Base-by-base conservation (phyloP, 2,113 vertebrate genomes). In the Dicentrarchus labrax region DNA sequence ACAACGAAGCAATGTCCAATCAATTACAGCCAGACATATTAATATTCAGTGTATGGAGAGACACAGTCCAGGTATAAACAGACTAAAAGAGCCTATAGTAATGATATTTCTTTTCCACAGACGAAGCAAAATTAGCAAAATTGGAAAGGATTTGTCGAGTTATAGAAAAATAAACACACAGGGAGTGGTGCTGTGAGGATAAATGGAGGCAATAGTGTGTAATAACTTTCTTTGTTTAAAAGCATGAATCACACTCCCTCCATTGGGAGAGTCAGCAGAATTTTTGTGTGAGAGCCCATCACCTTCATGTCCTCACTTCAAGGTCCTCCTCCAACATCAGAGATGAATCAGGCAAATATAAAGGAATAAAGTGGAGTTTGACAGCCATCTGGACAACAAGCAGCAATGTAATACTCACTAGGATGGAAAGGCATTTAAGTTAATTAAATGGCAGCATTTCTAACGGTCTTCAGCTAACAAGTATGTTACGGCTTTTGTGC, bases 211-310 rank as follows among this genome's bases (percentile, higher is more conserved):
- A 70, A 30, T 30, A 70, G 43, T 57, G 54, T 59, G 81, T 76
- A 88, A 83, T 88, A 67, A 71, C 71, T 64, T 45, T 30, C 74
- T 79, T 76, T 78, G 59, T 60, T 53, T 13, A 54, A 69, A 80
- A 56, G 39, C 73, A 75, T 86, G 69, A 82, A 59, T 88, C 80
- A 72, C 7, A 2, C 54, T 78, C n/a, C 57, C 64, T 76, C 57
- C 17, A 71, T 78, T 5, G 22, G 50, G 57, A 60, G 21, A 80
- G 36, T 76, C 66, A 78, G 78, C 78, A 22, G 67, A 71, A 39
- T 68, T 30, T 54, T 61, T 82, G 57, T 68, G 51, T 24, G 53
- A 78, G 39, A 53, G 61, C 62, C 36, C 66, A 80, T 48, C 4
- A 7, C 41, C n/a, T 67, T 85, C 69, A 66, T 78, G 41, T 64